Evolutionary conservation across 2,797 vertebrate species (phyloP).

Genomic region (Scolopax rusticola): DNA sequence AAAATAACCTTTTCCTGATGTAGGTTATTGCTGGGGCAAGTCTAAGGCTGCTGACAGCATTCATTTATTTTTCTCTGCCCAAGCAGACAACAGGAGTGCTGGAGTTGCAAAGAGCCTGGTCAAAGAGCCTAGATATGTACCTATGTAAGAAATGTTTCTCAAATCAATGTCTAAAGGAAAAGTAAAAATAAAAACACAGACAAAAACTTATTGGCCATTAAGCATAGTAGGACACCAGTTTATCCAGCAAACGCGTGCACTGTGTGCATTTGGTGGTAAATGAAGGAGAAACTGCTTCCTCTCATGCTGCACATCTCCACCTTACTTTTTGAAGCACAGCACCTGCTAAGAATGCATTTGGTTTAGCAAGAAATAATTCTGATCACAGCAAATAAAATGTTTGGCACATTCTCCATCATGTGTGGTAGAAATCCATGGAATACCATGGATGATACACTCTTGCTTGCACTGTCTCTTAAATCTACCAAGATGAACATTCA

Average conservation of each 20-base stretch:
- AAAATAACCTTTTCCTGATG: accelerated
- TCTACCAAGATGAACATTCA: not conserved
- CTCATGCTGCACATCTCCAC: not conserved
- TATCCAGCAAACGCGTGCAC: not conserved
- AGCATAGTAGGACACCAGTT: not conserved
- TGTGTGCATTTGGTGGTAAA: not conserved
- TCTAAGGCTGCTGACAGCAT: not conserved
- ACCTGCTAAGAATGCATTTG: not conserved
- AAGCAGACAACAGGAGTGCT: not conserved
- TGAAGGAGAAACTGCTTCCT: not conserved
- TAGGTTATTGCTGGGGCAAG: not conserved
- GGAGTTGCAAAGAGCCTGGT: not conserved
- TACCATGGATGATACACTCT: not conserved
- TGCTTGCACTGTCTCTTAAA: not conserved
- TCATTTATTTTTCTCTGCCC: not conserved
- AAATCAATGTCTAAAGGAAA: not conserved
- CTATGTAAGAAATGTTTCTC: not conserved
- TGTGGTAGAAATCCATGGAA: not conserved
- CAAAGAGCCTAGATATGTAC: not conserved
- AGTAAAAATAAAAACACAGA: not conserved
- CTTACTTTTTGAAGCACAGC: not conserved
- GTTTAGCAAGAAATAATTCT: not conserved
- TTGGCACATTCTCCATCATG: not conserved
- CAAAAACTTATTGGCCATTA: not conserved
- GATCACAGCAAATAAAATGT: not conserved